phyloP scores from a whole-genome alignment of 2,113 vertebrate genomes.

The Pyxicephalus adspersus region DNA sequence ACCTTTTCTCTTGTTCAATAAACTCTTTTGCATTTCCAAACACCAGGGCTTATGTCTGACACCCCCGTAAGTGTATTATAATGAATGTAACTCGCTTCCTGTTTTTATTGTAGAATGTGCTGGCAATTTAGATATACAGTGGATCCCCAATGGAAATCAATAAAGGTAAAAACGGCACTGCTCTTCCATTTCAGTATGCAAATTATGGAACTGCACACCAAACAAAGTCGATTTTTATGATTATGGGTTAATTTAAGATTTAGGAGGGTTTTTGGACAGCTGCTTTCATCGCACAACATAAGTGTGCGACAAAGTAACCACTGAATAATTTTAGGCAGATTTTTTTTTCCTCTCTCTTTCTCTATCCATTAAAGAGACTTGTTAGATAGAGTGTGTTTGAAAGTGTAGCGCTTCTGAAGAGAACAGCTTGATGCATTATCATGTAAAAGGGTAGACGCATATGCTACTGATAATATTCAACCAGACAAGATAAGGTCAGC shows the following conservation, averaged over 20 bases:
- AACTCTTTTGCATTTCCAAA: neutral
- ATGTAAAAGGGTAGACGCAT: slow-evolving; percentile 53
- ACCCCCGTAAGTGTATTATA: neutral
- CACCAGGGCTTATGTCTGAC: neutral
- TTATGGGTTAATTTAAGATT: slow-evolving; percentile 41
- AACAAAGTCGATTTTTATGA: slow-evolving; percentile 15
- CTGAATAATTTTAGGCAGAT: slow-evolving; percentile 29
- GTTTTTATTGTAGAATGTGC: neutral
- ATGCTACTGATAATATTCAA: slow-evolving; percentile 53
- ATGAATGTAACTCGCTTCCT: neutral
- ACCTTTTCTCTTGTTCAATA: neutral
- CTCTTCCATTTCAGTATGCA: slow-evolving; percentile 8
- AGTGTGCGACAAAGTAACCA: slow-evolving; percentile 7
- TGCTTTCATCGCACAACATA: neutral
- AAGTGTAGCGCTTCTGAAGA: slow-evolving; percentile 40
- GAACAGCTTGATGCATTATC: slow-evolving; percentile 54
- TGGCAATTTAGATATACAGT: neutral
- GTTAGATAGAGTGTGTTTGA: slow-evolving; percentile 26
- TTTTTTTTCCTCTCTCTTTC: slow-evolving; percentile 23
- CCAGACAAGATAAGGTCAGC: slow-evolving; percentile 52
- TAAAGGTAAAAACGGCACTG: neutral
- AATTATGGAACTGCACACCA: neutral
- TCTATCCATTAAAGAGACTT: slow-evolving; percentile 32
- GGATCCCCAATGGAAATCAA: slow-evolving; percentile 10
- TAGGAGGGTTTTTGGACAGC: slow-evolving; percentile 5